Base-by-base conservation (phyloP, 2,113 vertebrate genomes). In the Herpetotheres cachinnans region DNA sequence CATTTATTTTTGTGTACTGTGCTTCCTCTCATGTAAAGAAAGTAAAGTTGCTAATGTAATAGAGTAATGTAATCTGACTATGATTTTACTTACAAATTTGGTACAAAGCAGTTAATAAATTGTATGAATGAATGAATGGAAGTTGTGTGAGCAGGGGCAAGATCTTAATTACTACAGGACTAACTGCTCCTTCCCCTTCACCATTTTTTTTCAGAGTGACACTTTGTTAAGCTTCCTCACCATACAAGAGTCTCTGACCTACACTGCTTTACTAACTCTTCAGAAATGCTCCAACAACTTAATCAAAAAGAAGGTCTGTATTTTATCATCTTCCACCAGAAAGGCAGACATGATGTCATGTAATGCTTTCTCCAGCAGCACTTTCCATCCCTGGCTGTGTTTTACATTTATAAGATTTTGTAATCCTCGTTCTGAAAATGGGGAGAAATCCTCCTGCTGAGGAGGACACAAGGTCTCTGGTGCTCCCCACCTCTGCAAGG, bases 211-310 rank as follows among this genome's bases (percentile, higher is more conserved):
- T 6, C 89, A 99, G 99, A 99, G 94, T 78, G 99, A 99, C 82
- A 98, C 98, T 79, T 98, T 99, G 88, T 97, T 99, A 95, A 98
- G 98, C 97, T 99, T 98, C 97, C 98, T 99, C 95, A 99, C 99
- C 0, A 91, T 99, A 97, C 97, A 98, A 47, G 99, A 99, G 97
- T 99, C 99, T 9, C 98, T 99, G 96, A 98, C 95, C 78, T 99
- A 99, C 96, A 99, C 98, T 0, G 99, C 99, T 21, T 98, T 98
- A 95, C 98, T 99, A 86, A 98, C 99, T 85, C 97, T 99, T 80
- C 97, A 97, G 88, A 97, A 85, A 25, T 83, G 98, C 95, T 98
- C 99, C 12, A 54, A 76, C 0, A 30, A 89, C 52, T 98, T 98
- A 44, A 98, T 99, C 94, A 98, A 95, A 90, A 98, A 98, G 93